Evolutionary conservation across 1,140 invertebrate genomes (phyloP), one percentile per base, ranked within the genome.

Genomic region (Druon quercuslanigerum): DNA sequence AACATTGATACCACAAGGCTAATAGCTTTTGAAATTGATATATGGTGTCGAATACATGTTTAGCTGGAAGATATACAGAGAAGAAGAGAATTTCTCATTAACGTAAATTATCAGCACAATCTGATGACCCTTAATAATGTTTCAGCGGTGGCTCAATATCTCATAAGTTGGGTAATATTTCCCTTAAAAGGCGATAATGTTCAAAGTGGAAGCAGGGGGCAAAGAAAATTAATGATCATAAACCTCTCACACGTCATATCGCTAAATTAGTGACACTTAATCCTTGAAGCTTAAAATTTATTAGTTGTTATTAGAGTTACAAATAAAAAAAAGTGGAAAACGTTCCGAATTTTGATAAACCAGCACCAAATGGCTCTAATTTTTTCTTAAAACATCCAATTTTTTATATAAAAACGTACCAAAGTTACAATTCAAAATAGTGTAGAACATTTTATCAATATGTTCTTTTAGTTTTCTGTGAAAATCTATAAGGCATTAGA

Each of bases 161-260:
- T 46, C 60, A 40, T 66, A 66, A 66, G 60, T 13, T 25, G 60
- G 16, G 25, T 40, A 66, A 66, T 66, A 66, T 66, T 25, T 14
- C 40, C 60, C 33, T 66, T 66, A 66, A 66, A 66, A 40, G 40
- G 40, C 60, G 40, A 66, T n/a, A n/a, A 16, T 16, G 16, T 66
- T 66, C 25, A 16, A 66, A 66, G 25, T 66, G 60, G 60, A 66
- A 66, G 40, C 13, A 7, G 14, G 14, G 13, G 40, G 40, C 57
- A 66, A 66, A n/a, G 25, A 40, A 66, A 66, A 46, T 66, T 25
- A 33, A 66, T 33, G 25, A 66, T 66, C 16, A n/a, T 66, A 66
- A 46, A 46, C 40, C 60, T 66, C 60, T 12, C 3, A 66, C 16
- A 66, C 12, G 25, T 5, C n/a, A 66, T 66, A 14, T 40, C 60